Conservation (phyloP, 2,113 vertebrate genomes). For the Agelaius tricolor region DNA sequence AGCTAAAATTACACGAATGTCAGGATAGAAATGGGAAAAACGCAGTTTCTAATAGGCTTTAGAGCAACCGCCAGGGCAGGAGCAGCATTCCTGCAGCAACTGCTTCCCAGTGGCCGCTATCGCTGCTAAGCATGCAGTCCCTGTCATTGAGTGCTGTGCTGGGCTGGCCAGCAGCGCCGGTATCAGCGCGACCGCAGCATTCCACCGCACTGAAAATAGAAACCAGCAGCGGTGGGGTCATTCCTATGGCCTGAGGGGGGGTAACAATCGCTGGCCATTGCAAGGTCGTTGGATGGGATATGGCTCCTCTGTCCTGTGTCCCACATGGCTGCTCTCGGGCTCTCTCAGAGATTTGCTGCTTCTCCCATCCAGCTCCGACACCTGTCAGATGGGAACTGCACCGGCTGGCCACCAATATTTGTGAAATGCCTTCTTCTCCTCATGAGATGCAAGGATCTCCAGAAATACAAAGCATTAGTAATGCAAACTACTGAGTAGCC, state of each 20-base stretch:
- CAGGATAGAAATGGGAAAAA: constrained; percentile 13
- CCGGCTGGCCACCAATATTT: neutral
- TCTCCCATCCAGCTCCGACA: neutral
- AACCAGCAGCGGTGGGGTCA: neutral
- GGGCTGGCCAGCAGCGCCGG: neutral
- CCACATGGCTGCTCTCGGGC: neutral
- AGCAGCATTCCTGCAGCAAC: constrained; percentile 22
- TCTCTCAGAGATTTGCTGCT: neutral
- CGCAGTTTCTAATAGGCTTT: neutral
- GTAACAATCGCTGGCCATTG: neutral
- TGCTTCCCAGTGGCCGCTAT: neutral
- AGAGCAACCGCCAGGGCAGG: neutral
- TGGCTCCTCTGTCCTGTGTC: neutral
- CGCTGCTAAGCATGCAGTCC: neutral
- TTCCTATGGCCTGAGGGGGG: neutral
- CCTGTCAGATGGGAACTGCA: neutral
- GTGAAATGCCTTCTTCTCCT: neutral
- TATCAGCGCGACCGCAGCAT: neutral
- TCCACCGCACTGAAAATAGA: constrained; percentile 36
- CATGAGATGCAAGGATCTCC: neutral
- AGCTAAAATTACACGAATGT: constrained; percentile 48
- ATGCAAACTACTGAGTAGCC: neutral
- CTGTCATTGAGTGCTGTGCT: neutral
- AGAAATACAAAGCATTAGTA: neutral
- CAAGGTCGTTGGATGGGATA: neutral